Conservation (phyloP, 2,797 vertebrate genomes). For the Anas bahamensis region DNA sequence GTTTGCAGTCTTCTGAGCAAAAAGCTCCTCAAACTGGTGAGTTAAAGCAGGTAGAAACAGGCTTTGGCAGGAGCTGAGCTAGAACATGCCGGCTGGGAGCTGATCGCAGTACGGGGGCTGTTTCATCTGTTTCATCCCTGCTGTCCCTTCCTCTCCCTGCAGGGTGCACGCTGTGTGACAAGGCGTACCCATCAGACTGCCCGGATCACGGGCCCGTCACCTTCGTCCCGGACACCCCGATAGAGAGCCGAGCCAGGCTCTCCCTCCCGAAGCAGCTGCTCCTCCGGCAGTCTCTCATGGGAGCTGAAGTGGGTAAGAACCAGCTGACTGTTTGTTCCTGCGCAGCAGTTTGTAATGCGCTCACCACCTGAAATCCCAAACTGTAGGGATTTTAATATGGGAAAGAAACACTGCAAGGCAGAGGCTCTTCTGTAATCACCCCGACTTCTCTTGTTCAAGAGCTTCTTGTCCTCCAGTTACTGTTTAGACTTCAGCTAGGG, state of each 20-base stretch:
- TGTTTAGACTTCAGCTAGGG: background rate
- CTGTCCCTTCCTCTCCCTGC: background rate
- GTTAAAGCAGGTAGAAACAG: background rate
- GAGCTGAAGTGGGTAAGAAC: constrained; percentile 89
- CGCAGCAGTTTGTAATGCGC: background rate
- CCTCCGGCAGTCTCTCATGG: constrained; percentile 90
- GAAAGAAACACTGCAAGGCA: background rate
- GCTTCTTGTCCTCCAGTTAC: background rate
- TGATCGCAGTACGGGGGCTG: background rate
- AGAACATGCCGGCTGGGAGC: background rate
- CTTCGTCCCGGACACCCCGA: constrained; percentile 92
- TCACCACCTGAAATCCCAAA: background rate
- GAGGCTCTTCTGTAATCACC: background rate
- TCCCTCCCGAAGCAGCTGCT: constrained; percentile 93
- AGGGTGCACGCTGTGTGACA: constrained; percentile 98
- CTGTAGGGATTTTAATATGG: background rate
- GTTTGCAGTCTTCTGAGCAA: background rate
- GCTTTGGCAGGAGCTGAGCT: background rate
- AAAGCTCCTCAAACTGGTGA: background rate
- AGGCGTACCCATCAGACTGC: constrained; percentile 94
- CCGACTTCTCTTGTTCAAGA: background rate
- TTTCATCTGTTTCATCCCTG: background rate
- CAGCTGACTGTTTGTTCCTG: background rate
- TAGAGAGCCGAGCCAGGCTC: constrained; percentile 94
- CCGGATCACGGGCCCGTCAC: constrained; percentile 96